Base-by-base conservation (phyloP, 1,140 invertebrate species). In the Pinna nobilis region DNA sequence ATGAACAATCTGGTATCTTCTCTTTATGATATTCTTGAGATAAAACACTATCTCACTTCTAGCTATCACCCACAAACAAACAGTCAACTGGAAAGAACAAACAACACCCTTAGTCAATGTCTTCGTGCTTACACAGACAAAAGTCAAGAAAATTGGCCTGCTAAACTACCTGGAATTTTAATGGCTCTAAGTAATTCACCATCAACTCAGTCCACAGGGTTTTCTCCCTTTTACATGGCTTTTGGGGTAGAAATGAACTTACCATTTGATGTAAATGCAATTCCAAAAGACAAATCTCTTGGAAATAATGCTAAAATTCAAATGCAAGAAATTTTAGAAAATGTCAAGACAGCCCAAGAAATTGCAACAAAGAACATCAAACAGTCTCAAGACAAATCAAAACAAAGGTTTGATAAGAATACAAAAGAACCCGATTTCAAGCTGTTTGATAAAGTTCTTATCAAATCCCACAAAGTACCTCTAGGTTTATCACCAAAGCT, bases 201-300 rank as follows among this genome's bases (percentile, higher is more conserved):
- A 33, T 57, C 35, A 0, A 33, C 61, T n/a, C 3, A 64, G 28
- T 59, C 70, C 11, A 65, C 70, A 18, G 32, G 47, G 4, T 66
- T 35, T 25, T 66, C 61, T 20, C 70, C 70, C 5, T 66, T 35
- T 49, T 37, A 57, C 33, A 44, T 72, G 11, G 1, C 41, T n/a
- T 72, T 72, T 66, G 70, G 61, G 9, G 66, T 28, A 35, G 70
- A 72, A 35, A 72, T 72, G 70, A 72, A 65, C 20, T 11, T 72
- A 18, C 50, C 61, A 15, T 49, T 37, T 57, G 37, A 72, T 37
- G 5, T n/a, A 4, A 57, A 33, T 35, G 41, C 50, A 1, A 20
- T 59, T 47, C 70, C 61, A 44, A 7, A 15, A 51, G 15, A 33
- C 23, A 25, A 51, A 18, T 25, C 20, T 15, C 1, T 65, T 7